Percentiles rank a stretch among this genome's conserved stretches.
Evolutionary conservation across 2,888 invertebrate species (phyloP).

Genomic region (Cephus runcator): DNA sequence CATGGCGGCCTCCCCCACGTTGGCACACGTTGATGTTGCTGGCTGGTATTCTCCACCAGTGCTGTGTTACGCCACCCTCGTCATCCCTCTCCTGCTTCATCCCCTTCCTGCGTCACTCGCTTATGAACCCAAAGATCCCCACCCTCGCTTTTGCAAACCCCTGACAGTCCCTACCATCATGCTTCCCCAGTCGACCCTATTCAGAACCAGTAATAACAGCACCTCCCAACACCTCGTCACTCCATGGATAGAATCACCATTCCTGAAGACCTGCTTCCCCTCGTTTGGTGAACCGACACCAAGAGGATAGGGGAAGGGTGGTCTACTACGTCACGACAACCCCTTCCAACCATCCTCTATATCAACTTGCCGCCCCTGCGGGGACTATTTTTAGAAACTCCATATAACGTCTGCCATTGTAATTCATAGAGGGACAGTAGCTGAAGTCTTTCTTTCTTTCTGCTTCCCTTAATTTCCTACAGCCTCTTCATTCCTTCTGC

Average conservation of each 20-base stretch:
- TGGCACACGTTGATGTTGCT: slow-evolving; percentile 51
- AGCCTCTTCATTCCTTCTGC: not conserved
- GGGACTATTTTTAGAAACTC: not conserved
- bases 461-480: not conserved
- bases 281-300: not conserved
- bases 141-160: slow-evolving; percentile 16
- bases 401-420: not conserved
- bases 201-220: not conserved
- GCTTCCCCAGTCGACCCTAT: not conserved
- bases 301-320: not conserved
- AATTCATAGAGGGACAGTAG: not conserved
- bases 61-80: slow-evolving; percentile 8
- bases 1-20: slow-evolving; percentile 56
- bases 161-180: not conserved
- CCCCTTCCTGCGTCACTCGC: slow-evolving; percentile 8
- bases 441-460: not conserved
- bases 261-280: not conserved
- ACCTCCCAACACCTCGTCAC: not conserved
- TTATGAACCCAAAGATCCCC: slow-evolving; percentile 29
- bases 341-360: not conserved
- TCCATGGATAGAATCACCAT: not conserved
- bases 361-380: not conserved
- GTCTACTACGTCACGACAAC: not conserved
- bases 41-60: not conserved
- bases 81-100: slow-evolving; percentile 8